Conservation (phyloP, 1,140 invertebrate species). For the Heliconius eleuchia region DNA sequence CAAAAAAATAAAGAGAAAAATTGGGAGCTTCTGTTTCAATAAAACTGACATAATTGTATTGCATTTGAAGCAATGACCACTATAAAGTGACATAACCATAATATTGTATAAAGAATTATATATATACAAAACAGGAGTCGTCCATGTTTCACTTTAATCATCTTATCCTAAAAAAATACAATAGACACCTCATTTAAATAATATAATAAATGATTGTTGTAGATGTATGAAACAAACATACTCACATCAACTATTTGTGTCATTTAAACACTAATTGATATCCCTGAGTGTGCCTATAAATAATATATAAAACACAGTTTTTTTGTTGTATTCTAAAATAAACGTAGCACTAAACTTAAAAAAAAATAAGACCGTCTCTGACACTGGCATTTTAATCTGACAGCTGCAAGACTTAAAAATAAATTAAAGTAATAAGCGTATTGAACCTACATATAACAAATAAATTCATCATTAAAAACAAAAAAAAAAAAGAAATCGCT, state of each 20-base stretch:
- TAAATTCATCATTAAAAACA: slow-evolving; percentile 39
- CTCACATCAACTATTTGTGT: neutral
- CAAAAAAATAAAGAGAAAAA: neutral
- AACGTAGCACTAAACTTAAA: neutral
- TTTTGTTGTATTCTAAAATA: neutral
- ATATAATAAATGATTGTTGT: neutral
- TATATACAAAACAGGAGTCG: neutral
- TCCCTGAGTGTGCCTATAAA: neutral
- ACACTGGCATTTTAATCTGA: neutral
- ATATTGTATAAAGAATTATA: neutral
- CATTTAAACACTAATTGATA: neutral
- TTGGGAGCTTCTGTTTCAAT: neutral
- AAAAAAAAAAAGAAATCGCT: neutral
- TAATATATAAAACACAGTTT: neutral
- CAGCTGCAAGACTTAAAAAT: neutral
- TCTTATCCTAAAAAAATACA: neutral
- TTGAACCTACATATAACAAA: slow-evolving; percentile 45
- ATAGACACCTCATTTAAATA: slow-evolving; percentile 16
- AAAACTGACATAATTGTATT: neutral
- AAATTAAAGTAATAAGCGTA: slow-evolving; percentile 65
- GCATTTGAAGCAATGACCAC: neutral
- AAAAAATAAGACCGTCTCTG: neutral
- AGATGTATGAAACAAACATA: slow-evolving; percentile 14
- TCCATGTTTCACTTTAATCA: neutral
- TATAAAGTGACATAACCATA: neutral